Evolutionary conservation across 1,140 invertebrate genomes (phyloP).

Genomic region (Cyclina sinensis): DNA sequence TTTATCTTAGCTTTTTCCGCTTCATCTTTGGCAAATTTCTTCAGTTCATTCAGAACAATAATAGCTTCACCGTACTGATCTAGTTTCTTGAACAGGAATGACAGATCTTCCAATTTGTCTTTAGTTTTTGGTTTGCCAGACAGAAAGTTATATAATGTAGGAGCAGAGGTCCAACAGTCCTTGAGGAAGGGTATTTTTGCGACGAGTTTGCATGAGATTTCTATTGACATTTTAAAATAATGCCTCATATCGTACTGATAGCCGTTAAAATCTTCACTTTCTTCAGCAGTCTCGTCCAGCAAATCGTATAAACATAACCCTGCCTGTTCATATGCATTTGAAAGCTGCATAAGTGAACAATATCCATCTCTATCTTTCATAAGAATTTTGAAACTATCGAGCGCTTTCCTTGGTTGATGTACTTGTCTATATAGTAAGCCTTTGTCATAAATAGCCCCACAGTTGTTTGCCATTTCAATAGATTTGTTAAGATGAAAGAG

Average conservation of each 20-base stretch:
- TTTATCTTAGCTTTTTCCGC: slow-evolving; percentile 3
- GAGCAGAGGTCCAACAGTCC: slow-evolving; percentile 30
- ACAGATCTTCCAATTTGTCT: slow-evolving; percentile 13
- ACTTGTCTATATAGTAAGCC: slow-evolving; percentile 32
- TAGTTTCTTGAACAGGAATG: slow-evolving; percentile 27
- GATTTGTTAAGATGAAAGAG: slow-evolving; percentile 17
- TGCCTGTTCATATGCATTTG: slow-evolving; percentile 49
- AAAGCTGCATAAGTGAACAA: slow-evolving; percentile 14
- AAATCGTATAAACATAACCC: slow-evolving; percentile 19
- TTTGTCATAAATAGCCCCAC: slow-evolving; percentile 33
- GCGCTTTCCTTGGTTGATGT: not conserved
- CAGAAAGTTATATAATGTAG: slow-evolving; percentile 10
- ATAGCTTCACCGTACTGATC: slow-evolving; percentile 25
- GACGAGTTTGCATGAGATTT: slow-evolving; percentile 44
- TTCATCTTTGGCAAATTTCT: not conserved
- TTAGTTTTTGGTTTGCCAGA: slow-evolving; percentile 3
- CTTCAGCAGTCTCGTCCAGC: not conserved
- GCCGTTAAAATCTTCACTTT: not conserved
- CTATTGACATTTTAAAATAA: slow-evolving; percentile 48
- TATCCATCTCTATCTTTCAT: slow-evolving; percentile 5
- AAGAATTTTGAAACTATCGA: slow-evolving; percentile 20
- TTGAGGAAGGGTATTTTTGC: slow-evolving; percentile 40
- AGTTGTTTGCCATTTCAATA: slow-evolving; percentile 26
- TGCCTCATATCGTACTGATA: not conserved
- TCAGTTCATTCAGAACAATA: not conserved